Base-by-base conservation (phyloP, 1,140 invertebrate species). In the Euwallacea similis region DNA sequence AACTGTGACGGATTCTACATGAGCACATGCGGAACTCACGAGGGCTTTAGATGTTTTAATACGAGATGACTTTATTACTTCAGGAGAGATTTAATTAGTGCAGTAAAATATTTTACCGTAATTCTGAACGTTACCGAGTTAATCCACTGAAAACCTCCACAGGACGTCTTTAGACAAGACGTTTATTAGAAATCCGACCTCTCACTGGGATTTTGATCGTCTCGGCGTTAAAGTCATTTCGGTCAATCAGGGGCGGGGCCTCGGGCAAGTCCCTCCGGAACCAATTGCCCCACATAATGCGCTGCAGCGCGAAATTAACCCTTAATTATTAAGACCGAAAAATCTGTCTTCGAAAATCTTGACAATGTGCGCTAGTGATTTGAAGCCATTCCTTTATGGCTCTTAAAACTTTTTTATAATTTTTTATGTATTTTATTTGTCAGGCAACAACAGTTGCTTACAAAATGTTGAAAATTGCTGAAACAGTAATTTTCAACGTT, bases 101-200 rank as follows among this genome's bases (percentile, higher is more conserved):
- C 46, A 13, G 46, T 13, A 13, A 50, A 50, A 50, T 13, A 6
- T 50, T 50, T 50, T 56, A 56, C 54, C 54, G 54, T 56, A 56
- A 56, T 56, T 6, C 16, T 3, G 54, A 13, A 16, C 16, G 54
- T 56, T 56, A 56, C 54, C 54, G 16, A 9, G 54, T 56, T 56
- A 13, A 56, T 15, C 16, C 8, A 16, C 8, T 56, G 10, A 15
- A 9, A 56, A 56, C 8, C 11, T 13, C 54, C 54, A 56, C 54
- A 15, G 54, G 54, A 56, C 16, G 16, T 56, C 54, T n/a, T 56
- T 15, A 56, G 16, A 56, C 9, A 13, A 16, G 11, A 15, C 4
- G 21, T 33, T 56, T 56, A 56, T 56, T 56, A 56, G 54, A 56
- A 15, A 56, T 21, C 16, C 54, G 54, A 16, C 11, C 11, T 16